Evolutionary conservation across 2,113 vertebrate genomes (phyloP).

Genomic region (Dendropsophus ebraccatus): DNA sequence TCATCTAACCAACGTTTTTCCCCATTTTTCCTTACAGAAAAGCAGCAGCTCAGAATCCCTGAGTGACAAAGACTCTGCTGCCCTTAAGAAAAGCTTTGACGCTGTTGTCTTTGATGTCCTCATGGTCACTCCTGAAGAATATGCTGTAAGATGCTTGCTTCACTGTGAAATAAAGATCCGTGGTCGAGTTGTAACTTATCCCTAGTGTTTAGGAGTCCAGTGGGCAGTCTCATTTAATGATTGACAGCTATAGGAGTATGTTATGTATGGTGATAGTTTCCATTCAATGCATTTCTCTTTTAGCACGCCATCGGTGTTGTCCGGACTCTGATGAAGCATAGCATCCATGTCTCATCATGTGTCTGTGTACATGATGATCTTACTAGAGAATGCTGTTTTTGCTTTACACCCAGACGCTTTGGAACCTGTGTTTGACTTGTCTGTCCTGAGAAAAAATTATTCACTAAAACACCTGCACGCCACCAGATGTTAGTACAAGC

Average conservation of each 20-base stretch:
- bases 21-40: constrained; percentile 76
- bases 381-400: neutral
- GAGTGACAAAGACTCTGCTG: constrained; percentile 91
- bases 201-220: too few species aligned
- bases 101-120: constrained; percentile 96
- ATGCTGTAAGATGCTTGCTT: constrained; percentile 84
- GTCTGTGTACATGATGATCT: neutral
- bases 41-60: constrained; percentile 97
- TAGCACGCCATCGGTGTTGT: too few species aligned
- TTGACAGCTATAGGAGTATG: too few species aligned
- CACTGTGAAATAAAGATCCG: too few species aligned
- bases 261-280: too few species aligned
- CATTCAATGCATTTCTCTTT: too few species aligned
- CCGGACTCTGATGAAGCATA: too few species aligned
- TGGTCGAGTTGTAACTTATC: too few species aligned
- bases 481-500: neutral
- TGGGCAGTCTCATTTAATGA: too few species aligned
- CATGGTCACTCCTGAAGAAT: constrained; percentile 97
- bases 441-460: neutral
- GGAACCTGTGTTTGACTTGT: neutral
- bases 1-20: neutral
- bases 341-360: too few species aligned
- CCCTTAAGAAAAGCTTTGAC: constrained; percentile 98
- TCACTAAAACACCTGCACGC: neutral
- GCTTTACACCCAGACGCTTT: neutral